Conservation (phyloP, 2,113 vertebrate species). For the Opisthocomus hoazin region DNA sequence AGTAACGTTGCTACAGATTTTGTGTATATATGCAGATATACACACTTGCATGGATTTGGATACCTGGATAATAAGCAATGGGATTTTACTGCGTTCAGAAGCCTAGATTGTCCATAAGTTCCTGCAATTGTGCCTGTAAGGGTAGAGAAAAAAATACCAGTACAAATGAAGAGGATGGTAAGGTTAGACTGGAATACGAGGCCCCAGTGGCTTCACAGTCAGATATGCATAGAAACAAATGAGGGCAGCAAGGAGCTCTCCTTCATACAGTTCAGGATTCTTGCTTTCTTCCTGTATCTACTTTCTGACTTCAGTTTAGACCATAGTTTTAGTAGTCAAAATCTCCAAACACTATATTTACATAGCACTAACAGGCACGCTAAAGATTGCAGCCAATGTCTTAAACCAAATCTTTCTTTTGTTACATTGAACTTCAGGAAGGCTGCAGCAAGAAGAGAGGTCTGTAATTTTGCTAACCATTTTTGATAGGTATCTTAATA, state of each 20-base stretch:
- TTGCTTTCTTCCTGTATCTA: not conserved
- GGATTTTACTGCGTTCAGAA: not conserved
- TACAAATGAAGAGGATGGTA: not conserved
- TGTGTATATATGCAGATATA: not conserved
- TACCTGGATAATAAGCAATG: not conserved
- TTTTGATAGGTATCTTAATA: conserved; percentile 1
- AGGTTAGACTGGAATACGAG: not conserved
- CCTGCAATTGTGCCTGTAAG: not conserved
- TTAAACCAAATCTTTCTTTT: conserved; percentile 28
- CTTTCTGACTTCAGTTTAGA: conserved; percentile 7
- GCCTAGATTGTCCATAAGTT: not conserved
- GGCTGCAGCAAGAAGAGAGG: not conserved
- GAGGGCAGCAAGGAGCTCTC: not conserved
- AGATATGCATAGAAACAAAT: not conserved
- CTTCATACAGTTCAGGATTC: not conserved
- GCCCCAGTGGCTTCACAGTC: not conserved
- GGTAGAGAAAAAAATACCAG: not conserved
- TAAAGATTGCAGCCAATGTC: not conserved
- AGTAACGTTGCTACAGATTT: not conserved
- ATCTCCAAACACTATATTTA: not conserved
- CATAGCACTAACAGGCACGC: conserved; percentile 6
- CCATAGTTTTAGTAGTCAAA: not conserved
- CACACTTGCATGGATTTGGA: conserved; percentile 14
- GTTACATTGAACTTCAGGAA: not conserved
- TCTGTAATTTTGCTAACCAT: conserved; percentile 35